These are phyloP conservation scores for Leptatherina wallacei DNA, from an alignment of 2,797 vertebrate genomes.

Conservation along the genomic window DNA sequence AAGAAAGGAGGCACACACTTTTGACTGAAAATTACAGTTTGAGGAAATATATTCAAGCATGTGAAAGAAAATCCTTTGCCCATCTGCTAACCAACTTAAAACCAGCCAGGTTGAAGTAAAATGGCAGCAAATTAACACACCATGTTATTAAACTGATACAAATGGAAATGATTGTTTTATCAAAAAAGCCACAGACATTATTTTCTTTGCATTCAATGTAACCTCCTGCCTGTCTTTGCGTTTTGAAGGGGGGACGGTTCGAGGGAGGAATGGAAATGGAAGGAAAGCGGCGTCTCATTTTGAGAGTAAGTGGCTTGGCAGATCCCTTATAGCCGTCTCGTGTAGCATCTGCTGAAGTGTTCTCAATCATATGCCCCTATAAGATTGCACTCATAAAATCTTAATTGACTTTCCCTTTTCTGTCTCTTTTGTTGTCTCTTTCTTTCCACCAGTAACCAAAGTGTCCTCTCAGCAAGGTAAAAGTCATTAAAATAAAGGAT, in stretches of 20 bases:
- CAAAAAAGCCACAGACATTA: constrained; percentile 61
- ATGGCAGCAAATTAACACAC: constrained; percentile 71
- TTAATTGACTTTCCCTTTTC: constrained; percentile 70
- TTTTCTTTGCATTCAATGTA: constrained; percentile 65
- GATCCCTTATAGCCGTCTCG: constrained; percentile 64
- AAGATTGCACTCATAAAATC: constrained; percentile 72
- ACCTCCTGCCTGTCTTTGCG: constrained; percentile 53
- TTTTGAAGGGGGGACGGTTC: constrained; percentile 70
- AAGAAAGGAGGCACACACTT: constrained; percentile 60
- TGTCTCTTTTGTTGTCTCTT: constrained; percentile 52
- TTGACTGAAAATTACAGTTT: constrained; percentile 78
- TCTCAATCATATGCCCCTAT: constrained; percentile 73
- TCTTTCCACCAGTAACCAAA: constrained; percentile 81
- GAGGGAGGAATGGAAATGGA: constrained; percentile 77
- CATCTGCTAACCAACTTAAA: constrained; percentile 80
- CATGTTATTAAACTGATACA: constrained; percentile 72
- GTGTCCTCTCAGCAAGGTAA: constrained; percentile 84
- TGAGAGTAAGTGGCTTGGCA: constrained; percentile 86
- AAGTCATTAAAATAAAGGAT: constrained; percentile 50
- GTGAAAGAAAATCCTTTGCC: constrained; percentile 79
- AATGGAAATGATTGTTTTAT: constrained; percentile 73
- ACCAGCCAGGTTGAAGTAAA: constrained; percentile 60
- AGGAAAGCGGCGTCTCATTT: constrained; percentile 87
- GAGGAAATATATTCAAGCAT: constrained; percentile 77
- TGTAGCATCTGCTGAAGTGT: constrained; percentile 79